Conservation (phyloP, 2,888 invertebrate species). For the Agelastica alni region DNA sequence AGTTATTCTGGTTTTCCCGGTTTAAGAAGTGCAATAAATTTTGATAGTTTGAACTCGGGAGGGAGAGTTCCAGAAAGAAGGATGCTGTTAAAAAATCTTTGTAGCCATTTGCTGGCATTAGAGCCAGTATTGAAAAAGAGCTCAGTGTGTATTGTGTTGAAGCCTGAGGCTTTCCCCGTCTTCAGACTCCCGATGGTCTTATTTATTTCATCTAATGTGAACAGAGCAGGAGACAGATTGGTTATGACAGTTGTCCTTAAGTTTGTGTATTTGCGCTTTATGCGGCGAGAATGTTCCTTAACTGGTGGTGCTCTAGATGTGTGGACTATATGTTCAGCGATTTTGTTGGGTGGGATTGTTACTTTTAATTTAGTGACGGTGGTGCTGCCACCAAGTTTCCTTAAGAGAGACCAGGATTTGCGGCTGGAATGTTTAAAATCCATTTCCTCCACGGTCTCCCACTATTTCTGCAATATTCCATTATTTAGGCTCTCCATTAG, state of each 20-base stretch:
- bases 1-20: too few species aligned
- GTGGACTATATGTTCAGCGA: background rate
- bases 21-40: too few species aligned
- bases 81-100: too few species aligned
- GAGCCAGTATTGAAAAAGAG: too few species aligned
- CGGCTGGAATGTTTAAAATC: background rate
- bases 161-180: too few species aligned
- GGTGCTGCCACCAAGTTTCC: background rate
- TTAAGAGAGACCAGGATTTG: too few species aligned
- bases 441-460: background rate
- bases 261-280: background rate
- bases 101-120: too few species aligned
- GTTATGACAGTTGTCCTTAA: background rate
- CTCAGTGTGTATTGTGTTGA: too few species aligned
- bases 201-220: too few species aligned
- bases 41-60: too few species aligned
- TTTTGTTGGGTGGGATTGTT: background rate
- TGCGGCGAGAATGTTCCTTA: background rate
- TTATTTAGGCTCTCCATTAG: background rate
- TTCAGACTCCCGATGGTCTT: too few species aligned
- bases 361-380: background rate
- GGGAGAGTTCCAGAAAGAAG: too few species aligned
- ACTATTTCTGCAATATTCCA: background rate
- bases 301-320: background rate
- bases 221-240: background rate